These are phyloP conservation scores for Arge pagana DNA, from an alignment of 2,888 invertebrate species.

Conservation along the genomic window DNA sequence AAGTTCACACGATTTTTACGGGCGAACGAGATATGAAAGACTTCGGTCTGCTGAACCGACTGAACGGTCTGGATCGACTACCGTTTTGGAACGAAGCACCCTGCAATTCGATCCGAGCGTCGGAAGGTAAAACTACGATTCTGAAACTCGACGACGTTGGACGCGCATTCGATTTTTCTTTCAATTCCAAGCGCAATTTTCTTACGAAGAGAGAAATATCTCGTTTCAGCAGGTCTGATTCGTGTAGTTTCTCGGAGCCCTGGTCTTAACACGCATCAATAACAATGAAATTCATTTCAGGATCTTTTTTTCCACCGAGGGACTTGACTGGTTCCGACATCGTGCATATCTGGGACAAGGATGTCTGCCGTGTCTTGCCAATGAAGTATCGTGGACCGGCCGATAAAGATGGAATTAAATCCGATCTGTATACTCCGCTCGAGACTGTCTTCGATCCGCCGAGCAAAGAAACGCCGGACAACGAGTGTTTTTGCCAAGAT, in stretches of 20 bases:
- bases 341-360: conserved; percentile 83
- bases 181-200: too few relatives aligned
- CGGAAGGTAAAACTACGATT: conserved; percentile 53
- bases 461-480: conserved; percentile 63
- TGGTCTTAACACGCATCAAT: background rate
- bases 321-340: conserved; percentile 64
- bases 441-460: conserved; percentile 66
- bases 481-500: conserved; percentile 76
- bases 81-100: conserved; percentile 78
- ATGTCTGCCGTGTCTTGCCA: conserved; percentile 80
- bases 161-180: background rate
- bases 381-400: conserved; percentile 72
- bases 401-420: conserved; percentile 74
- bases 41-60: conserved; percentile 75
- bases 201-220: too few relatives aligned
- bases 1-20: conserved; percentile 80
- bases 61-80: conserved; percentile 76
- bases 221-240: background rate
- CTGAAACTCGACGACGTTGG: background rate
- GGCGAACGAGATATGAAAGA: conserved; percentile 76
- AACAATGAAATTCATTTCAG: conserved; percentile 49
- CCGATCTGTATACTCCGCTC: conserved; percentile 75
- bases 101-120: conserved; percentile 65
- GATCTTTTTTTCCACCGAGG: conserved; percentile 84
- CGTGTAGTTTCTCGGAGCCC: background rate